Evolutionary conservation across 2,113 vertebrate genomes (phyloP).

Genomic region (Eolophus roseicapilla): DNA sequence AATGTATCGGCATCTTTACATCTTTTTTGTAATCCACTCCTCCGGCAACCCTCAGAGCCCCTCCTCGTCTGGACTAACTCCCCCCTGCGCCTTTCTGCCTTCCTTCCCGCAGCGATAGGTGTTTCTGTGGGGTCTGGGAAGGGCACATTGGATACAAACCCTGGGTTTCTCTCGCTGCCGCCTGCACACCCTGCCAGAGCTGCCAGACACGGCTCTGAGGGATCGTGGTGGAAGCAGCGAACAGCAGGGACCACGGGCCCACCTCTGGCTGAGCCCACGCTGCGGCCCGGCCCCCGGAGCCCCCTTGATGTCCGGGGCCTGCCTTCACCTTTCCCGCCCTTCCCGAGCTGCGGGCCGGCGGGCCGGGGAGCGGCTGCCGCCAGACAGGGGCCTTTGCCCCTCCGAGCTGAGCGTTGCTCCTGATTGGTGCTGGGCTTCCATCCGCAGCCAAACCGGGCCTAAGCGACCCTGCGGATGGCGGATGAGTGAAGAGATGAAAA

Average conservation of each 20-base stretch:
- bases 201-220: background rate
- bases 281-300: background rate
- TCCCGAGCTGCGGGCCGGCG: background rate
- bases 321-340: background rate
- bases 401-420: background rate
- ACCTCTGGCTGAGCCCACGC: no score
- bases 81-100: rapidly evolving
- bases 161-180: background rate
- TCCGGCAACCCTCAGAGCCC: background rate
- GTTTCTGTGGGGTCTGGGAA: background rate
- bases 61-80: background rate
- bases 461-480: background rate
- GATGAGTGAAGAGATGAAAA: background rate
- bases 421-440: rapidly evolving
- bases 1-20: background rate
- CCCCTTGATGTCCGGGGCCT: background rate
- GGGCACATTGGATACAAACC: rapidly evolving
- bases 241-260: background rate
- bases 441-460: background rate
- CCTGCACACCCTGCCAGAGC: background rate
- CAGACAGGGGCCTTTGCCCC: background rate
- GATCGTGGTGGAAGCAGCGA: background rate
- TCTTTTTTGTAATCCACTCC: background rate
- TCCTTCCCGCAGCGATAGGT: rapidly evolving
- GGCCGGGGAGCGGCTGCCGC: rapidly evolving